Conservation (phyloP, 2,113 vertebrate species). For the Callipepla squamata region DNA sequence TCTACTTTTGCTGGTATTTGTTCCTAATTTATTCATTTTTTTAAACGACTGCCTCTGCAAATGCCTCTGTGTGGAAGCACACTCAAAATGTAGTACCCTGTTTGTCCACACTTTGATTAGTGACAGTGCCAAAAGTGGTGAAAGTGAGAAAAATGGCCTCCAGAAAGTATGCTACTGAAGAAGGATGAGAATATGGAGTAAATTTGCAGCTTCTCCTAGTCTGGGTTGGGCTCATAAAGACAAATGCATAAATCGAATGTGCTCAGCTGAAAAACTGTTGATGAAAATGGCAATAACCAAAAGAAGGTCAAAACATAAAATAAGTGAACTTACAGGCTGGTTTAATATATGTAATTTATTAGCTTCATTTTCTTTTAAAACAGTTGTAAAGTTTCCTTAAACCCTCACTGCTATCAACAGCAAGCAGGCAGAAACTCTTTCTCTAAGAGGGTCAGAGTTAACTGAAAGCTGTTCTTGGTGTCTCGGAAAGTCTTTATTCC, state of each 20-base stretch:
- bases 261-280: slow-evolving; percentile 5
- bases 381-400: not conserved
- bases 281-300: slow-evolving; percentile 39
- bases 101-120: not conserved
- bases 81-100: not conserved
- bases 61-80: not conserved
- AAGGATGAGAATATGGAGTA: not conserved
- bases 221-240: accelerated
- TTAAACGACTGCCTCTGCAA: not conserved
- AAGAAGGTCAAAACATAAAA: slow-evolving; percentile 59
- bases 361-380: slow-evolving; percentile 18
- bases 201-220: not conserved
- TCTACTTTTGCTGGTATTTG: not conserved
- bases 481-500: not conserved
- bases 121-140: not conserved
- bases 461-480: not conserved
- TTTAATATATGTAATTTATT: slow-evolving; percentile 8
- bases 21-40: not conserved
- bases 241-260: slow-evolving; percentile 3
- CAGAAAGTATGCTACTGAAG: not conserved
- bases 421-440: not conserved
- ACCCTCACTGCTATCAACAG: not conserved
- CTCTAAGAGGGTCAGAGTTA: not conserved
- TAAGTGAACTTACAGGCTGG: not conserved
- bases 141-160: not conserved